Conservation (phyloP, 2,888 invertebrate species). For the Ophion ventricosus region DNA sequence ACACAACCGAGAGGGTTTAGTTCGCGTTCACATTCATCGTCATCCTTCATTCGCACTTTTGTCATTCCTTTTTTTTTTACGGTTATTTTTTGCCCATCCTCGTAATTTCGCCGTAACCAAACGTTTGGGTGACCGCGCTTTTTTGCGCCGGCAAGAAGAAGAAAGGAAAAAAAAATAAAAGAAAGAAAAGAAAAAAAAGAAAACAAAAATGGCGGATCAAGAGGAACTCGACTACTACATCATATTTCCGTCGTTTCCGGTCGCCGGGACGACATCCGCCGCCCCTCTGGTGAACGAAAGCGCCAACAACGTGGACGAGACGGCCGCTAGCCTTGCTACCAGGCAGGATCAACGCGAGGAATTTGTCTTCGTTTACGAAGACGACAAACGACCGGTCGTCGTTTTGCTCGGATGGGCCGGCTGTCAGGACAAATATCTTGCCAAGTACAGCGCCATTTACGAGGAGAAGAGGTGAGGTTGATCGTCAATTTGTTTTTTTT, state of each 20-base stretch:
- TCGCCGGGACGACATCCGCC: slow-evolving; percentile 72
- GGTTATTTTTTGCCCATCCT: neutral
- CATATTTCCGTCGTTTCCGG: slow-evolving; percentile 86
- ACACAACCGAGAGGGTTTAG: slow-evolving; percentile 10
- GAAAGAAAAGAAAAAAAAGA: neutral
- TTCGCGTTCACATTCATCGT: slow-evolving; percentile 22
- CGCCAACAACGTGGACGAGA: slow-evolving; percentile 46
- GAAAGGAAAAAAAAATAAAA: no score
- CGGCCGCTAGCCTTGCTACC: neutral
- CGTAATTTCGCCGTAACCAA: no score
- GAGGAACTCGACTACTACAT: slow-evolving; percentile 87
- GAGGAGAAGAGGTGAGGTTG: slow-evolving; percentile 88
- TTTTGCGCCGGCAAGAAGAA: neutral
- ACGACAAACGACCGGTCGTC: slow-evolving; percentile 88
- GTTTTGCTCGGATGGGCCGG: slow-evolving; percentile 92
- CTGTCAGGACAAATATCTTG: slow-evolving; percentile 90
- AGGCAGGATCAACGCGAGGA: slow-evolving; percentile 81
- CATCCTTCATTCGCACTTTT: slow-evolving; percentile 14
- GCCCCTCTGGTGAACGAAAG: slow-evolving; percentile 1
- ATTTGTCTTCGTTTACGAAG: slow-evolving; percentile 86
- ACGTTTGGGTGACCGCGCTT: no score
- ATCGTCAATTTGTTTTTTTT: neutral
- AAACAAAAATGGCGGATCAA: slow-evolving; percentile 72
- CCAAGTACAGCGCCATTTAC: slow-evolving; percentile 91
- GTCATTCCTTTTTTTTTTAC: neutral